Percentiles rank a stretch among this genome's conserved stretches.
Evolutionary conservation across 2,797 vertebrate species (phyloP).

Genomic region (Mus minutoides): DNA sequence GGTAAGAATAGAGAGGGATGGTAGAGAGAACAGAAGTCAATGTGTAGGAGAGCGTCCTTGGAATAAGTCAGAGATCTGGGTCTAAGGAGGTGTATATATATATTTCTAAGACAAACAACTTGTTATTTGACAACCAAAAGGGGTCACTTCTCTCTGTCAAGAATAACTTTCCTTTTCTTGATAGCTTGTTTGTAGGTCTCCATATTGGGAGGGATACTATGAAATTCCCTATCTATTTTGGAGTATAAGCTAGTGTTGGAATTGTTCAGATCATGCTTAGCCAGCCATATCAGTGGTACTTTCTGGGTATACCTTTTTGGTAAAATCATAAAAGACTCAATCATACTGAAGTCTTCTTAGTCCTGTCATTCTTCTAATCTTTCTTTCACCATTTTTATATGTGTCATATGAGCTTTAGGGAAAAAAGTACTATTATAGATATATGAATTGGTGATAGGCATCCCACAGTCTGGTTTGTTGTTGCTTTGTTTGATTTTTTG

Average conservation of each 20-base stretch:
- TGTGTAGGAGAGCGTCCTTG: no score
- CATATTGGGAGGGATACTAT: neutral
- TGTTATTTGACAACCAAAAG: neutral
- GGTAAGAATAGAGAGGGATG: no score
- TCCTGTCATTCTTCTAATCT: neutral
- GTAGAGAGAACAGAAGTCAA: no score
- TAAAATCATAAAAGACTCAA: neutral
- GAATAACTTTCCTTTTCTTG: neutral
- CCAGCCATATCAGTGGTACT: neutral
- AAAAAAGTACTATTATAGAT: neutral
- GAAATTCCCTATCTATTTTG: neutral
- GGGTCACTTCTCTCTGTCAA: neutral
- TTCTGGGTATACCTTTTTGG: neutral
- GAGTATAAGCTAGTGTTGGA: neutral
- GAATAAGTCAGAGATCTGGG: no score
- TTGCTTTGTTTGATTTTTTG: neutral
- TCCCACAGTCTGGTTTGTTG: neutral
- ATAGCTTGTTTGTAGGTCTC: neutral
- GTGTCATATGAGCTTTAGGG: neutral
- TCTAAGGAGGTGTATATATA: neutral
- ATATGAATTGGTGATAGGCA: neutral
- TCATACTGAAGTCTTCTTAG: neutral
- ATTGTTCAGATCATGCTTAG: neutral
- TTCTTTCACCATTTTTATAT: neutral
- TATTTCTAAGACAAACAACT: neutral